Conservation (phyloP, 2,797 vertebrate species). For the Pseudomugil tenellus region DNA sequence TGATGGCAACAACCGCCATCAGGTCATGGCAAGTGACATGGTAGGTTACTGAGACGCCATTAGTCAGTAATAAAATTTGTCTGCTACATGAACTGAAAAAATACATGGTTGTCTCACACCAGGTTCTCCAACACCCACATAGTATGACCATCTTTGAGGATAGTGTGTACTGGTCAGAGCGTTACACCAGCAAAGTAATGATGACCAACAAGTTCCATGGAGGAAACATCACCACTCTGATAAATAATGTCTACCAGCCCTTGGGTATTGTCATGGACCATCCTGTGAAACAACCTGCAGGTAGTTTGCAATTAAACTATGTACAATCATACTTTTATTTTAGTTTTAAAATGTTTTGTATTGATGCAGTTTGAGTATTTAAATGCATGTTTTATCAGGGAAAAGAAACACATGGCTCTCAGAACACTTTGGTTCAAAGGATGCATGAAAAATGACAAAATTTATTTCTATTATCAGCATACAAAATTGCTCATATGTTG, state of each 20-base stretch:
- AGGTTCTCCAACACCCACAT: constrained; percentile 90
- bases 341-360: background rate
- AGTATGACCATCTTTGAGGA: constrained; percentile 93
- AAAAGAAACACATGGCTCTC: background rate
- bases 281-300: constrained; percentile 86
- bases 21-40: constrained; percentile 91
- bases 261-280: constrained; percentile 89
- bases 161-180: constrained; percentile 91
- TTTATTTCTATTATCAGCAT: background rate
- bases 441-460: background rate
- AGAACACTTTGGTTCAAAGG: background rate
- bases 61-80: background rate
- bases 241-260: constrained; percentile 85
- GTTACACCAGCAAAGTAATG: constrained; percentile 85
- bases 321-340: background rate
- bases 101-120: background rate
- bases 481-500: background rate
- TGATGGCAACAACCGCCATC: constrained; percentile 88
- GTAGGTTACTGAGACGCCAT: constrained; percentile 76
- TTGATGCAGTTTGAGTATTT: too few species aligned
- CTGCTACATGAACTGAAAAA: background rate
- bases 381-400: background rate
- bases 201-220: constrained; percentile 94
- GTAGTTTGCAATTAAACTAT: constrained; percentile 69
- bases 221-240: constrained; percentile 86